Conservation (phyloP, 2,888 invertebrate genomes). For the Archips xylosteana region DNA sequence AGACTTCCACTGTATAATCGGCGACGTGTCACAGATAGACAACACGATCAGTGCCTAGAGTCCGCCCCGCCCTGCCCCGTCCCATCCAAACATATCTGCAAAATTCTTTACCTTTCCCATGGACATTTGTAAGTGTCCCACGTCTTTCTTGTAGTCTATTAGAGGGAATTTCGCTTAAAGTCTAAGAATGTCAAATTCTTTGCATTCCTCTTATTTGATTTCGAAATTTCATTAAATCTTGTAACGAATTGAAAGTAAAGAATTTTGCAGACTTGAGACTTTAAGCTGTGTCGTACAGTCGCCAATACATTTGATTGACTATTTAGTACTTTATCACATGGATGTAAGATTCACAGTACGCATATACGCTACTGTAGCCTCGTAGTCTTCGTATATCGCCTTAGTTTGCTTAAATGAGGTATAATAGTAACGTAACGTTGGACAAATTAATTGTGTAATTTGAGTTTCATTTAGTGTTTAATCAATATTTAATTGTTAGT, state of each 20-base stretch:
- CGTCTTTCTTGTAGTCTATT: constrained; percentile 47
- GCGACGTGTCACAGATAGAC: constrained; percentile 79
- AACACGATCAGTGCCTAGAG: constrained; percentile 64
- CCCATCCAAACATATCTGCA: constrained; percentile 71
- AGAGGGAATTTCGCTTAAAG: constrained; percentile 78
- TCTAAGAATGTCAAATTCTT: constrained; percentile 60
- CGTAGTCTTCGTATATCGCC: background rate
- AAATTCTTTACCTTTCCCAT: constrained; percentile 79
- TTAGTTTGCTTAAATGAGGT: background rate
- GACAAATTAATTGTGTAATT: background rate
- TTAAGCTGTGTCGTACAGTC: constrained; percentile 64
- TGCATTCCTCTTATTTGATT: constrained; percentile 40
- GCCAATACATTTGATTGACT: background rate
- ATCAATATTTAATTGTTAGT: too few species aligned
- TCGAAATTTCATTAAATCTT: constrained; percentile 30
- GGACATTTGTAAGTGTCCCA: constrained; percentile 76
- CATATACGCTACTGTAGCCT: background rate
- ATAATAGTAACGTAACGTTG: background rate
- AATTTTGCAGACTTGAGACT: constrained; percentile 82
- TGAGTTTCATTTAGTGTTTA: background rate
- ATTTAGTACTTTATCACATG: too few species aligned
- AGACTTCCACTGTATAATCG: constrained; percentile 80
- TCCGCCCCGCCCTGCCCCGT: constrained; percentile 45
- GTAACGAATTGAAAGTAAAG: constrained; percentile 62
- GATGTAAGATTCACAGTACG: too few species aligned